Evolutionary conservation across 2,888 invertebrate genomes (phyloP).

Genomic region (Scaptodrosophila latifasciaeformis): DNA sequence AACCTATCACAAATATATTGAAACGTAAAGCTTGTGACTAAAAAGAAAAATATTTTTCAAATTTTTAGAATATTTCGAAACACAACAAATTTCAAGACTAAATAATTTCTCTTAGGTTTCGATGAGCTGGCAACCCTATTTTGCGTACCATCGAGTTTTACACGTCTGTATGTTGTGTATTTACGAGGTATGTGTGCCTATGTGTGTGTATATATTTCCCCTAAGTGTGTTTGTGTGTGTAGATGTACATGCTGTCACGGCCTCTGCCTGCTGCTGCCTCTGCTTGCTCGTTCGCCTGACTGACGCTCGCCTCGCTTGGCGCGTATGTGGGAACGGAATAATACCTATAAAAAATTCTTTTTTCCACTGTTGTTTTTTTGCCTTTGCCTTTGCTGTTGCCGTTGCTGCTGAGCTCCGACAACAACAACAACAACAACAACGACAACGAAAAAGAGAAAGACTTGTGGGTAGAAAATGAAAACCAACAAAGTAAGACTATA

Average conservation of each 20-base stretch:
- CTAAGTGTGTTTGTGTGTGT: conserved; percentile 7
- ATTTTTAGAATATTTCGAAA: too few species aligned
- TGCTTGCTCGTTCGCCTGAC: conserved; percentile 40
- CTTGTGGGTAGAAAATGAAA: conserved; percentile 73
- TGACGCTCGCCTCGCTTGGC: conserved; percentile 60
- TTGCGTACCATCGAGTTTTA: conserved; percentile 62
- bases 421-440: too few species aligned
- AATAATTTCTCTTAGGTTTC: too few species aligned
- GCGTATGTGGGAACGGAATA: conserved; percentile 71
- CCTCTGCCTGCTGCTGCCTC: conserved; percentile 42
- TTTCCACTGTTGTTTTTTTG: conserved; percentile 36
- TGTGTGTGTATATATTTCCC: conserved; percentile 22
- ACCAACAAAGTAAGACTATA: conserved; percentile 68
- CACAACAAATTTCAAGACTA: not conserved
- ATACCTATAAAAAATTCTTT: conserved; percentile 49
- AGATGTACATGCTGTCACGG: conserved; percentile 62
- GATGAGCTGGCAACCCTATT: conserved; percentile 45
- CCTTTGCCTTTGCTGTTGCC: conserved; percentile 29
- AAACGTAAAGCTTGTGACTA: too few species aligned
- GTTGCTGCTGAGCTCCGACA: conserved; percentile 37
- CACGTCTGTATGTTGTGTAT: not conserved
- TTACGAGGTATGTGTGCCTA: conserved; percentile 5
- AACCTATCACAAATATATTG: too few species aligned
- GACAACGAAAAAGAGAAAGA: conserved; percentile 70
- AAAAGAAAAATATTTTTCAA: too few species aligned